Percentiles rank a stretch among this genome's conserved stretches.
phyloP scores from a whole-genome alignment of 2,797 vertebrate species.

The Synaphobranchus kaupii region DNA sequence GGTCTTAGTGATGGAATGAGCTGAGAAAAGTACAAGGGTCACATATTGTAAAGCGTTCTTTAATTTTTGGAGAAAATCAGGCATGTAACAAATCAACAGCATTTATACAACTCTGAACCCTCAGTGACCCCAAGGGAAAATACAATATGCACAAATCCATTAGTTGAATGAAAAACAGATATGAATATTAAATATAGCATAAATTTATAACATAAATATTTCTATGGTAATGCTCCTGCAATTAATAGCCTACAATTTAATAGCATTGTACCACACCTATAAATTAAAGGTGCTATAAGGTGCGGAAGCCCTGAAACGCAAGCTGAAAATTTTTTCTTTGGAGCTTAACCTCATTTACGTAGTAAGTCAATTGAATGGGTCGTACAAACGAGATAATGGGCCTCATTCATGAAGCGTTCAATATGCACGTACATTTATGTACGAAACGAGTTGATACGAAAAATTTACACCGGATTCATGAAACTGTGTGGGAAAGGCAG shows the following conservation, averaged over 20 bases:
- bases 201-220: conserved; percentile 55
- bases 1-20: conserved; percentile 13
- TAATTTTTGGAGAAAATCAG: conserved; percentile 41
- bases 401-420: no score
- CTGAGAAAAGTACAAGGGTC: conserved; percentile 54
- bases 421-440: no score
- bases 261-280: no score
- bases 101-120: conserved; percentile 53
- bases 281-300: no score
- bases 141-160: conserved; percentile 47
- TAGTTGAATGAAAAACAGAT: conserved; percentile 48
- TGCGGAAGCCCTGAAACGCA: no score
- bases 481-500: no score
- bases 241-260: no score
- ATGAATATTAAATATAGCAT: background rate
- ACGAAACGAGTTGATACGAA: no score
- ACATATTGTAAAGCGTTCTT: conserved; percentile 38
- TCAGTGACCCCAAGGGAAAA: conserved; percentile 30
- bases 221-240: conserved; percentile 21
- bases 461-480: no score
- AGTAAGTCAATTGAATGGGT: no score
- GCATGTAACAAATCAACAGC: conserved; percentile 56
- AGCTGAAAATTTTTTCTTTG: no score
- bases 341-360: no score
- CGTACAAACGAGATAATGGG: background rate